Evolutionary conservation across 2,888 invertebrate genomes (phyloP).

Genomic region (Latheticus oryzae): DNA sequence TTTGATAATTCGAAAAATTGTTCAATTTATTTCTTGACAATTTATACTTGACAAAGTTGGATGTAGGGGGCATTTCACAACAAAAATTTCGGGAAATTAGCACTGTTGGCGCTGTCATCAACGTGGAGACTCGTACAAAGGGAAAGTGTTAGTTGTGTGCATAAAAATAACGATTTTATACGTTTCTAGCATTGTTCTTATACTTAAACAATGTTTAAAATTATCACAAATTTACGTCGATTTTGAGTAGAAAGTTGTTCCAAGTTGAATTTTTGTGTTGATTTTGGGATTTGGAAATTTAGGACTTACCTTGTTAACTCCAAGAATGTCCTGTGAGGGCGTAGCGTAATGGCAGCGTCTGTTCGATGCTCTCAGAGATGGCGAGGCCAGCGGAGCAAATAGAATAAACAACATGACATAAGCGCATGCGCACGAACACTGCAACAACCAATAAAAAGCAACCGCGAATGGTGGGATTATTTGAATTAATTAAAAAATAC

Average conservation of each 20-base stretch:
- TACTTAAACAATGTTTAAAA: background rate
- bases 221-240: slow-evolving; percentile 6
- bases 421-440: slow-evolving; percentile 11
- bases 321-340: slow-evolving; percentile 71
- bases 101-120: slow-evolving; percentile 78
- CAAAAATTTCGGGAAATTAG: slow-evolving; percentile 76
- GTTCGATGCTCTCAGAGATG: slow-evolving; percentile 65
- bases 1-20: too few species aligned
- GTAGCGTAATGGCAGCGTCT: slow-evolving; percentile 67
- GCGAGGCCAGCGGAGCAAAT: slow-evolving; percentile 63
- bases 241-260: slow-evolving; percentile 2
- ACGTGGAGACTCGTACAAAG: slow-evolving; percentile 63
- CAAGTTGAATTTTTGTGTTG: slow-evolving; percentile 13
- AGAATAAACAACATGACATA: slow-evolving; percentile 20
- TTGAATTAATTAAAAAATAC: too few species aligned
- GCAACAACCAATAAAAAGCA: slow-evolving; percentile 2
- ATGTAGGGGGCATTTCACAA: slow-evolving; percentile 75
- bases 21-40: slow-evolving; percentile 55
- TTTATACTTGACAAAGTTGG: slow-evolving; percentile 63
- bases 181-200: too few species aligned
- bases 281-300: slow-evolving; percentile 24
- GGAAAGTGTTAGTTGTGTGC: slow-evolving; percentile 56
- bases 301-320: slow-evolving; percentile 66
- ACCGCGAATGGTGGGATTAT: background rate
- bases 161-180: slow-evolving; percentile 43